Percentiles rank a stretch among this genome's conserved stretches.
phyloP scores from a whole-genome alignment of 2,888 invertebrate genomes.

The Hetaerina titia region DNA sequence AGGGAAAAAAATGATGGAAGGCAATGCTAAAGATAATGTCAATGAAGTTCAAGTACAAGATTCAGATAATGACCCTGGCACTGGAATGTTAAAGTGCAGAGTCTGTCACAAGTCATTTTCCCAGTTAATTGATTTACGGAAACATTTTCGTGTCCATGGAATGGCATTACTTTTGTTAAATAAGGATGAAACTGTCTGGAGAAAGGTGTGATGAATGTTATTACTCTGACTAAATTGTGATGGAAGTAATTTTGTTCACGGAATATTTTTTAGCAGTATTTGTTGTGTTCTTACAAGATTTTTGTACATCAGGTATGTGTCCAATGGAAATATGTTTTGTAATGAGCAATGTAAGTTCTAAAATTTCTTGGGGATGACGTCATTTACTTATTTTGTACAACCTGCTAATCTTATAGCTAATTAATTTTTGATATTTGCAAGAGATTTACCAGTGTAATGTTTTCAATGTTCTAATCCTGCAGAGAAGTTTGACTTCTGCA shows the following conservation, averaged over 20 bases:
- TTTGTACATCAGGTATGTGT: too few relatives aligned
- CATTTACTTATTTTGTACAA: too few relatives aligned
- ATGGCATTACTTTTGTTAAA: conserved; percentile 61
- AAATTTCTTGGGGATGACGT: too few relatives aligned
- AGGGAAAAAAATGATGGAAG: neutral
- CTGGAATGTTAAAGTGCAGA: conserved; percentile 16
- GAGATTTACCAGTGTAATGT: too few relatives aligned
- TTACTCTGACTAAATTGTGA: neutral
- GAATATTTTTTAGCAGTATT: neutral
- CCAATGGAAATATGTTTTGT: too few relatives aligned
- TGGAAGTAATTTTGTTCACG: neutral
- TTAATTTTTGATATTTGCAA: too few relatives aligned
- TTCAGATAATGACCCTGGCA: neutral
- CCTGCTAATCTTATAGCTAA: too few relatives aligned
- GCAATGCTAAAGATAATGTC: neutral
- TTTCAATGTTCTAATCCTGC: too few relatives aligned
- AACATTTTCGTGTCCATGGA: conserved; percentile 59
- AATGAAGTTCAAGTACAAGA: neutral
- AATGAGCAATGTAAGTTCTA: too few relatives aligned
- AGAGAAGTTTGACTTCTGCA: too few relatives aligned
- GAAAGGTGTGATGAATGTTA: conserved; percentile 18
- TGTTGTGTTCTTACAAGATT: neutral
- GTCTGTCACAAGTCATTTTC: conserved; percentile 38
- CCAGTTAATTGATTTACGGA: conserved; percentile 6
- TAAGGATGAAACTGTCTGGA: conserved; percentile 55